phyloP scores from a whole-genome alignment of 2,113 vertebrate genomes.

The Stigmatopora nigra region DNA sequence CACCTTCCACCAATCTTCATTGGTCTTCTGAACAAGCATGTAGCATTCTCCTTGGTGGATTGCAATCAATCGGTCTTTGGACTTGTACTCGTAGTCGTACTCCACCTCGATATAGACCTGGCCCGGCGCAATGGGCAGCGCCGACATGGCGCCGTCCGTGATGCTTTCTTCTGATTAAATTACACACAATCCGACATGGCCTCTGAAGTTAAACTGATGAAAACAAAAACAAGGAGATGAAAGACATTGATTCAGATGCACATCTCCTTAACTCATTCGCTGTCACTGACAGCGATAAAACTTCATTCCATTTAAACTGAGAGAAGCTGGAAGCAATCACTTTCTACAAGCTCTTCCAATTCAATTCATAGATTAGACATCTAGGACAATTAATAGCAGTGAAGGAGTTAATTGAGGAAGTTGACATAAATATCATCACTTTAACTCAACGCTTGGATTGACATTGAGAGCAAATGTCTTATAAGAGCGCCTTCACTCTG shows the following conservation, averaged over 20 bases:
- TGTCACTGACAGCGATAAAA: too few relatives aligned
- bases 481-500: background rate
- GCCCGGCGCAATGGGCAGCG: conserved; percentile 73
- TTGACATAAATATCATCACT: too few relatives aligned
- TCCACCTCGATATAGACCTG: conserved; percentile 87
- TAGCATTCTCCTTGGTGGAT: conserved; percentile 90
- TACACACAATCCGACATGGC: conserved; percentile 67
- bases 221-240: conserved; percentile 1
- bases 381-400: too few relatives aligned
- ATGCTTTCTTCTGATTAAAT: conserved; percentile 48
- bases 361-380: too few relatives aligned
- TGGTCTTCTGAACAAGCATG: conserved; percentile 89
- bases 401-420: too few relatives aligned
- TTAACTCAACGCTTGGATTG: too few relatives aligned
- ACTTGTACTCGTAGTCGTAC: conserved; percentile 90
- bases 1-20: conserved; percentile 98
- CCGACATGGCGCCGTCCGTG: conserved; percentile 67
- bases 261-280: background rate
- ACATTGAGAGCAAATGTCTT: background rate
- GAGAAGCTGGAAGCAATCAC: too few relatives aligned
- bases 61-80: conserved; percentile 81
- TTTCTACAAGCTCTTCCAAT: too few relatives aligned
- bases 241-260: background rate
- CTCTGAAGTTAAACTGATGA: conserved; percentile 26
- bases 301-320: too few relatives aligned